Conservation (phyloP, 35 echinoderm and acorn worm species). For the Amphiura filiformis region DNA sequence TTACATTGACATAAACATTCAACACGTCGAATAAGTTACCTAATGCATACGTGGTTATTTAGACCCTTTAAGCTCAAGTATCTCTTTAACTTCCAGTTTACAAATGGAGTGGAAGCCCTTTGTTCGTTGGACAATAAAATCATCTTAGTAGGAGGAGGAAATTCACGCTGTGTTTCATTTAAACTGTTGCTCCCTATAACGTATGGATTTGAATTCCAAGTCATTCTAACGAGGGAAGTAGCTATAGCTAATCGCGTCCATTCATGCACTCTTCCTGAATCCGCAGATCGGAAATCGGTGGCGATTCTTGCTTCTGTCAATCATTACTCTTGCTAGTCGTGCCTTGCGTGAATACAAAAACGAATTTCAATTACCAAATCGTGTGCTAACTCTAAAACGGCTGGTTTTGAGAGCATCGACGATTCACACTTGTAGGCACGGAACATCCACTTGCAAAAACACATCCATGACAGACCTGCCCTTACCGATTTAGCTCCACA, state of each 20-base stretch:
- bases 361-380: not conserved
- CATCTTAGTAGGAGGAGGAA: no score
- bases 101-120: no score
- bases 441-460: conserved; percentile 5
- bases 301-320: not conserved
- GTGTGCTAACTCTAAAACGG: not conserved
- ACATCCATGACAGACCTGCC: not conserved
- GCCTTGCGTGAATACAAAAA: not conserved
- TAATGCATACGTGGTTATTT: no score
- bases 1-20: no score
- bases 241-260: not conserved
- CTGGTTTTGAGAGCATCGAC: not conserved
- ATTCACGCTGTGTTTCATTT: no score
- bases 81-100: no score
- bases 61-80: no score
- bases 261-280: not conserved
- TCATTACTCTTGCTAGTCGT: not conserved
- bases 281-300: not conserved
- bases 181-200: no score
- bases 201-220: no score
- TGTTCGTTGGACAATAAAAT: no score
- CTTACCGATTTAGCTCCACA: not conserved
- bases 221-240: no score
- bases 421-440: conserved; percentile 6
- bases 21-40: no score